A percentile compares a stretch with the other conserved stretches of the same genome.
Evolutionary conservation across 2,888 invertebrate species (phyloP).

Genomic region (Dexiosoma caninum): DNA sequence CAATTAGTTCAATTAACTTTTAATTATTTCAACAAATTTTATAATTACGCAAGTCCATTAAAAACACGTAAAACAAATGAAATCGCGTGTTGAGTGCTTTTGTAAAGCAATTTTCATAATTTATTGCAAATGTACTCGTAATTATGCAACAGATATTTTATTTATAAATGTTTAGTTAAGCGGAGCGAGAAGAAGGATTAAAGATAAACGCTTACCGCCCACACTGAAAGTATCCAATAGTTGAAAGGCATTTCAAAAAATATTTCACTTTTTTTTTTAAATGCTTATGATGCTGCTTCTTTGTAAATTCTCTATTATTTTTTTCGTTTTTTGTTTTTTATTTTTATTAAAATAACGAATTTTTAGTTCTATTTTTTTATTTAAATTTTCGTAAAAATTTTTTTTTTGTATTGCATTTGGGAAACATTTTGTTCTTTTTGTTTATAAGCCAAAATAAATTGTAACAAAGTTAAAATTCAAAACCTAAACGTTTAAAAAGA

Average conservation of each 20-base stretch:
- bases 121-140: conserved; percentile 27
- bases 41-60: conserved; percentile 24
- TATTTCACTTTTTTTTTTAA: neutral
- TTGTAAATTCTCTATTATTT: neutral
- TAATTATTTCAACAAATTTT: conserved; percentile 44
- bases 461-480: conserved; percentile 12
- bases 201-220: conserved; percentile 57
- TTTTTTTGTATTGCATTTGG: no score
- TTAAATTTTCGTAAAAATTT: neutral
- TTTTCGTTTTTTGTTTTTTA: no score
- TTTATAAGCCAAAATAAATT: conserved; percentile 16
- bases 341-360: no score
- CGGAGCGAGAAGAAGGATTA: conserved; percentile 9
- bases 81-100: conserved; percentile 53
- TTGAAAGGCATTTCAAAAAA: conserved; percentile 47
- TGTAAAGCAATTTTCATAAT: conserved; percentile 1
- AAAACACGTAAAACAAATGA: conserved; percentile 1
- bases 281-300: neutral
- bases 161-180: conserved; percentile 6
- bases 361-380: no score
- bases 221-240: conserved; percentile 50
- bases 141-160: conserved; percentile 57
- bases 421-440: no score
- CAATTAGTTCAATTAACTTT: conserved; percentile 60
- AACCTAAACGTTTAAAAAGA: neutral